Conservation (phyloP, 2,113 vertebrate species). For the Spea multiplicata region DNA sequence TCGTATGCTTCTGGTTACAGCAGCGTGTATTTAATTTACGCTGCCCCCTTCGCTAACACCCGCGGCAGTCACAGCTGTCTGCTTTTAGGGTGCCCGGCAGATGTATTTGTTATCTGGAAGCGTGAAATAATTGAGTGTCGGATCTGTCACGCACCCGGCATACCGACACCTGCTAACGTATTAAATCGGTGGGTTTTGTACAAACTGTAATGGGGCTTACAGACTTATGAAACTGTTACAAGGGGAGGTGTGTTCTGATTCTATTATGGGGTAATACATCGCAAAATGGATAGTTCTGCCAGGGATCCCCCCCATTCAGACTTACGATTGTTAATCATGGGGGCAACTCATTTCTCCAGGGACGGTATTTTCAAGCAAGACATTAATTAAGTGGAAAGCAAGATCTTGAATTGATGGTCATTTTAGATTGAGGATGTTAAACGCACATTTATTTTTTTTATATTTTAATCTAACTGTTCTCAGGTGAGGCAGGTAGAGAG, state of each 20-base stretch:
- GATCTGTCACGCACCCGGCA: background rate
- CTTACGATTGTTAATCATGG: no score
- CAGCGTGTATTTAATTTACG: no score
- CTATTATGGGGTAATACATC: background rate
- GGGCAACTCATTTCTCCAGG: no score
- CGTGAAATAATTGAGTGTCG: background rate
- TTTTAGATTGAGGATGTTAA: background rate
- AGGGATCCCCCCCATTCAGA: background rate
- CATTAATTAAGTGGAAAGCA: background rate
- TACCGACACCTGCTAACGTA: background rate
- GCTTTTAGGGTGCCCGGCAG: background rate
- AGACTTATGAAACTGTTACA: background rate
- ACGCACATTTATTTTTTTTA: constrained; percentile 31
- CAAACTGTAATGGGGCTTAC: background rate
- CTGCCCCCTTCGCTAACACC: no score
- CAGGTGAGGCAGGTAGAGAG: background rate
- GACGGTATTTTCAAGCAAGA: background rate
- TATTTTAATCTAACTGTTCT: background rate
- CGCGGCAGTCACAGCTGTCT: no score
- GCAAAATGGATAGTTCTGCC: background rate
- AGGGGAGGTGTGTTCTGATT: background rate
- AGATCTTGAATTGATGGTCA: background rate
- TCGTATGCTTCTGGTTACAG: no score
- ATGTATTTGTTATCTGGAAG: background rate
- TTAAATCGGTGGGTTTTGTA: background rate